Evolutionary conservation across 35 echinoderm and acorn worm genomes (phyloP), one percentile per base, ranked within the genome.

Genomic region (Heliocidaris erythrogramma): DNA sequence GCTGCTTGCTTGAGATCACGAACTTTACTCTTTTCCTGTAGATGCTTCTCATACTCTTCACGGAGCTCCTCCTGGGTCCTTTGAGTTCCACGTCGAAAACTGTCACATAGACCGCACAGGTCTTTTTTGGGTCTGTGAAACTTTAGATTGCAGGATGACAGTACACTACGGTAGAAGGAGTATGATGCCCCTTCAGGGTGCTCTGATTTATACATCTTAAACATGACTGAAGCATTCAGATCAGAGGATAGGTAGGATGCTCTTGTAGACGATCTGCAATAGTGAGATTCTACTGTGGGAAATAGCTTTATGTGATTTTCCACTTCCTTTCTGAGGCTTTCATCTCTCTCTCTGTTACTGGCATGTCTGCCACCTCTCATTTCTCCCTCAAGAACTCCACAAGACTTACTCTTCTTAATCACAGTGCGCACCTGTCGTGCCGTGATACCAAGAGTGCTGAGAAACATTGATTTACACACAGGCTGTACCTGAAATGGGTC

Each of bases 41-140:
- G 91, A 49, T 94, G 96, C 5, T 6, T n/a, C 16, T 94, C 24
- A 59, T 94, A 96, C 30, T 87, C 59, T 86, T 85, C 71, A 24
- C 24, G 47, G 24, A 94, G 84, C n/a, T 8, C 30, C 18, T 90
- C 27, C 88, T 89, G 53, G 14, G 91, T 85, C 29, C 32, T 60
- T 24, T 18, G 35, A 59, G 48, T 88, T 85, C 60, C 60, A 27
- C 94, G 60, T 30, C 69, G 49, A 86, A 78, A 94, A 9, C 52
- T 96, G 17, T 94, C 94, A 50, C 96, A 95, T 86, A 96, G 59
- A 60, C 95, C 95, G 56, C 96, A 97, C 17, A 93, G 85, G 65
- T 97, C 96, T 88, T 97, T 97, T 86, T 97, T 97, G 2, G 96
- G 95, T 65, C 60, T 48, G 61, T 96, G 96, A 71, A 95, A 95